Evolutionary conservation across 2,888 invertebrate species (phyloP).

Genomic region (Drosophila borborema): DNA sequence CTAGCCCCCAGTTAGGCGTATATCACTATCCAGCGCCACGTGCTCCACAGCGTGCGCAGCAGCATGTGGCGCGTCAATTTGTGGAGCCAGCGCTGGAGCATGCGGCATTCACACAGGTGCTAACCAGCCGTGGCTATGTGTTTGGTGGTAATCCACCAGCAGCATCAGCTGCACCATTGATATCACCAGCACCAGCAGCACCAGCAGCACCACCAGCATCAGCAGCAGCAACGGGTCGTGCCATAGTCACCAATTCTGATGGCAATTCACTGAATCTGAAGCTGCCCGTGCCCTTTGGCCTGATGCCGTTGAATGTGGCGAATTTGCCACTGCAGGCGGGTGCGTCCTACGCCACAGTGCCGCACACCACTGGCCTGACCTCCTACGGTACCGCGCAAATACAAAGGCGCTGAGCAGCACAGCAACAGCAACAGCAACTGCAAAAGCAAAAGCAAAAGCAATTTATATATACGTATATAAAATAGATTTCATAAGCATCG

Average conservation of each 20-base stretch:
- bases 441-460: not conserved
- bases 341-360: slow-evolving; percentile 77
- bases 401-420: slow-evolving; percentile 65
- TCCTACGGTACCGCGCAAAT: slow-evolving; percentile 81
- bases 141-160: slow-evolving; percentile 40
- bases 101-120: slow-evolving; percentile 78
- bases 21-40: slow-evolving; percentile 79
- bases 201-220: not conserved
- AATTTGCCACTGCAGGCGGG: slow-evolving; percentile 80
- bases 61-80: slow-evolving; percentile 67
- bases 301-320: slow-evolving; percentile 76
- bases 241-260: slow-evolving; percentile 47
- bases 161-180: slow-evolving; percentile 33
- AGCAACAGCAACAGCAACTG: not conserved
- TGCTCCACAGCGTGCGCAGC: slow-evolving; percentile 18
- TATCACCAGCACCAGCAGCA: not conserved
- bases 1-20: slow-evolving; percentile 60
- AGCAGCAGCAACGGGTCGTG: slow-evolving; percentile 35
- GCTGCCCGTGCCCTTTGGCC: slow-evolving; percentile 78
- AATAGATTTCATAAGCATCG: slow-evolving; percentile 31
- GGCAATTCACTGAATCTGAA: slow-evolving; percentile 77
- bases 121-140: slow-evolving; percentile 78
- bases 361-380: slow-evolving; percentile 71
- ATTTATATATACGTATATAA: not conserved
- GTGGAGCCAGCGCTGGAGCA: slow-evolving; percentile 75